A percentile compares a stretch with the other conserved stretches of the same genome.
phyloP scores from a whole-genome alignment of 2,888 invertebrate genomes.

The Clistopyga incitator region DNA sequence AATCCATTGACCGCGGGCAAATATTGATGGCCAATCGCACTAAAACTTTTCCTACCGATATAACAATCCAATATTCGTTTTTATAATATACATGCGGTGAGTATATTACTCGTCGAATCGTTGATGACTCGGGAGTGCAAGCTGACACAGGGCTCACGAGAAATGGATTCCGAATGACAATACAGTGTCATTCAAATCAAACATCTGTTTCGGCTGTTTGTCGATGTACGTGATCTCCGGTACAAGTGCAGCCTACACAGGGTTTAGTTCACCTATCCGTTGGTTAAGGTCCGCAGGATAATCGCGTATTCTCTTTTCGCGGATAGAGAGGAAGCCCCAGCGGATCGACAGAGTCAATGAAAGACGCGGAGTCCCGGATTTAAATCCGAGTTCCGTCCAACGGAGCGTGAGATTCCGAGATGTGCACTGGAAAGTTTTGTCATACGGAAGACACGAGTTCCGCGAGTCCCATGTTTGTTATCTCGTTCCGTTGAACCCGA shows the following conservation, averaged over 20 bases:
- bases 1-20: conserved; percentile 62
- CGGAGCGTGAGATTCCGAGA: conserved; percentile 66
- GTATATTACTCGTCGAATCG: conserved; percentile 41
- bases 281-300: conserved; percentile 71
- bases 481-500: neutral
- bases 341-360: conserved; percentile 78
- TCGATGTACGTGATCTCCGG: conserved; percentile 29
- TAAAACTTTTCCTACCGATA: conserved; percentile 35
- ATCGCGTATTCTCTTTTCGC: conserved; percentile 82
- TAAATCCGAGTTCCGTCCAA: conserved; percentile 67
- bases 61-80: conserved; percentile 59
- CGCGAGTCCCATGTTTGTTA: conserved; percentile 35
- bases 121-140: conserved; percentile 34
- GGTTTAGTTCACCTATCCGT: conserved; percentile 31
- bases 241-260: conserved; percentile 15
- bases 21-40: conserved; percentile 70
- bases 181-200: conserved; percentile 43
- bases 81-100: conserved; percentile 30
- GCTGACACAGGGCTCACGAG: conserved; percentile 19
- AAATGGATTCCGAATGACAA: conserved; percentile 40
- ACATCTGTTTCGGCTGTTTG: conserved; percentile 45
- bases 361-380: conserved; percentile 74
- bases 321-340: conserved; percentile 73
- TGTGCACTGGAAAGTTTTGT: conserved; percentile 75
- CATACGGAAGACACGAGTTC: conserved; percentile 58